These are phyloP conservation scores for Deilephila porcellus DNA, from an alignment of 2,888 invertebrate genomes.

Conservation along the genomic window DNA sequence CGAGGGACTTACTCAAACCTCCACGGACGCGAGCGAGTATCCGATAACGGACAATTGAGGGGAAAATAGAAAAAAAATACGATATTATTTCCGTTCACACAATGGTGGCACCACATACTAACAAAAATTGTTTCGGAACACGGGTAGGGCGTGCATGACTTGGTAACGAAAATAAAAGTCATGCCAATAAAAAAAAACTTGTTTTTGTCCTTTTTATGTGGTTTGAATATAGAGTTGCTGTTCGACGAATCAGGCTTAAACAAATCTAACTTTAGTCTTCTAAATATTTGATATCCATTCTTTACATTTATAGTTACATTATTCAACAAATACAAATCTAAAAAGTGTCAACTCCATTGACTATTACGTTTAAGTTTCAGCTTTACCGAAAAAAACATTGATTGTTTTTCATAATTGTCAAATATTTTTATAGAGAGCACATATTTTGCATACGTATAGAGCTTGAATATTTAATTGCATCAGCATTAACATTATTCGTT, in stretches of 20 bases:
- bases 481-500: no score
- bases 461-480: no score
- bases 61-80: conserved; percentile 62
- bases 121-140: conserved; percentile 10
- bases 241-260: not conserved
- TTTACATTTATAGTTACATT: no score
- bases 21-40: conserved; percentile 79
- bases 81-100: conserved; percentile 72
- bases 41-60: conserved; percentile 82
- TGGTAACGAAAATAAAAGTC: conserved; percentile 19
- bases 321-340: no score
- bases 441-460: no score
- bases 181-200: conserved; percentile 18
- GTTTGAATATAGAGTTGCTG: not conserved
- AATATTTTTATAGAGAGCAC: no score
- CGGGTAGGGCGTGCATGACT: conserved; percentile 40
- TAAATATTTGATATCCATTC: no score
- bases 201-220: not conserved
- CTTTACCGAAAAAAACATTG: no score
- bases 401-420: no score
- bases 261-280: not conserved
- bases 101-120: conserved; percentile 39
- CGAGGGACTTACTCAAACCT: conserved; percentile 81
- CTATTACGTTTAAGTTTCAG: no score
- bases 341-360: no score